Conservation (phyloP, 2,888 invertebrate species). For the Lypha dubia region DNA sequence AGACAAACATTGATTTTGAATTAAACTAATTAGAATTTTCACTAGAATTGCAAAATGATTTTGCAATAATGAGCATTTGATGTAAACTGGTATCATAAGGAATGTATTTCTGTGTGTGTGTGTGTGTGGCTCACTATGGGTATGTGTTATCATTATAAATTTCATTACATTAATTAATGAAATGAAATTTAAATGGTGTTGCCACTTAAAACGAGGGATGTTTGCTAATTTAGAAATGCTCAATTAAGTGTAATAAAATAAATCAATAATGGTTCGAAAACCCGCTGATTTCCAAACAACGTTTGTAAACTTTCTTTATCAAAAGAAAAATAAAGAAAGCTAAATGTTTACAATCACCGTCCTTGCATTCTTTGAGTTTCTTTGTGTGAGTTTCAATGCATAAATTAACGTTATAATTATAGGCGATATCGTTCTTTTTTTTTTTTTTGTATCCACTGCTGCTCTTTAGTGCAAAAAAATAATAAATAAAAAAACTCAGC, state of each 20-base stretch:
- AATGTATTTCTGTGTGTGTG: not conserved
- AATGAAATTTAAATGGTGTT: conserved; percentile 42
- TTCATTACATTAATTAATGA: conserved; percentile 64
- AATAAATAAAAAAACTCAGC: not conserved
- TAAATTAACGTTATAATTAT: conserved; percentile 59
- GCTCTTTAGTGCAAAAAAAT: not conserved
- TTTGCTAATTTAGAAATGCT: not conserved
- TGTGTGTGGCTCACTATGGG: not conserved
- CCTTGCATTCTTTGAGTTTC: not conserved
- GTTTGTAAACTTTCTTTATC: not conserved
- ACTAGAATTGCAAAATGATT: conserved; percentile 22
- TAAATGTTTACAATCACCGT: not conserved
- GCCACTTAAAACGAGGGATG: not conserved
- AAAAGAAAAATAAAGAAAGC: not conserved
- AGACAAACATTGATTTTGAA: conserved; percentile 60
- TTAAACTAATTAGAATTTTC: conserved; percentile 56
- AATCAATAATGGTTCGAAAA: no score
- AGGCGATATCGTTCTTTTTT: conserved; percentile 14
- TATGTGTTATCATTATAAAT: conserved; percentile 39
- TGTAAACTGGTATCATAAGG: not conserved
- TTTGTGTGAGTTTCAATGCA: conserved; percentile 28
- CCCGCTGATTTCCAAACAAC: not conserved
- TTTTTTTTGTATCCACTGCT: conserved; percentile 2
- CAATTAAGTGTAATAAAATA: not conserved
- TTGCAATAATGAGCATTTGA: conserved; percentile 7